A percentile compares a stretch with the other conserved stretches of the same genome.
Evolutionary conservation across 2,113 vertebrate genomes (phyloP).

Genomic region (Haemorhous mexicanus): DNA sequence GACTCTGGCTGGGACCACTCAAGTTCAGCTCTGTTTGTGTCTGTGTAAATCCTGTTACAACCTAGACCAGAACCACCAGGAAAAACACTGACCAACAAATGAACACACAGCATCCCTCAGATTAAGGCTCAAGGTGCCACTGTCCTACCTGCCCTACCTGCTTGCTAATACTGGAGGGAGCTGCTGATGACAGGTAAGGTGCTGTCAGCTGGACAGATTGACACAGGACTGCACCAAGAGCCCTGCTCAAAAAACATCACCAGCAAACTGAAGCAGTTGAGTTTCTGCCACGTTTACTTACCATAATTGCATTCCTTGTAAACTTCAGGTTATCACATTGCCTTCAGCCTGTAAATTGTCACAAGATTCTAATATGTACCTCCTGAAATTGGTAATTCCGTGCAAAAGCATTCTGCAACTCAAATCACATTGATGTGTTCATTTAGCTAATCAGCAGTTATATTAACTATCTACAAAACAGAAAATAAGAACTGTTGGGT

Average conservation of each 20-base stretch:
- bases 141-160: background rate
- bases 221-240: background rate
- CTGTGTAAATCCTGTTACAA: background rate
- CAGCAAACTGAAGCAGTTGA: background rate
- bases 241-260: background rate
- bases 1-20: background rate
- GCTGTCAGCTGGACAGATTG: slow-evolving; percentile 3
- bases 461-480: background rate
- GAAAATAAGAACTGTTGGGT: background rate
- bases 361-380: background rate
- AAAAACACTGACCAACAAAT: background rate
- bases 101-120: background rate
- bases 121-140: background rate
- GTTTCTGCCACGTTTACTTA: background rate
- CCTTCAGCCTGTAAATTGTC: background rate
- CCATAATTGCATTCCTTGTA: background rate
- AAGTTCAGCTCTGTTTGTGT: background rate
- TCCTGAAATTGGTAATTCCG: slow-evolving; percentile 24
- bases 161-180: background rate
- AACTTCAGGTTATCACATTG: background rate
- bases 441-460: slow-evolving; percentile 35
- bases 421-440: background rate
- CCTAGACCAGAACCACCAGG: background rate
- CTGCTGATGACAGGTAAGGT: background rate
- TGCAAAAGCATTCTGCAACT: background rate